Conservation (phyloP, 1,140 invertebrate species). For the Reticulitermes speratus region DNA sequence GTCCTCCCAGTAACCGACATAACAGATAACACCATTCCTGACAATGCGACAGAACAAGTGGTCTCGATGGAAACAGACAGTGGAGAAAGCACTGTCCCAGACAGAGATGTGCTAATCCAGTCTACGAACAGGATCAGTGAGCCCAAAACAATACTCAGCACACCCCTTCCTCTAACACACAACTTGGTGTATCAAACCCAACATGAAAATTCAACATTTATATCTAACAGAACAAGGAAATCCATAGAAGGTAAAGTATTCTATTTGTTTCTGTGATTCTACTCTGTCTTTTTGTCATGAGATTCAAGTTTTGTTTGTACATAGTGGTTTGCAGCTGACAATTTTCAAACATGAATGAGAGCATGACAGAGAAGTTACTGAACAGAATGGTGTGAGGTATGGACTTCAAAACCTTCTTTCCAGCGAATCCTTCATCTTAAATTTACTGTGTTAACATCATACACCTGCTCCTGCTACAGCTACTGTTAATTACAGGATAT, state of each 20-base stretch:
- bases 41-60: background rate
- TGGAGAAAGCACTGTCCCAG: background rate
- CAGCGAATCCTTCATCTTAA: too few relatives aligned
- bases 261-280: too few relatives aligned
- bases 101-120: background rate
- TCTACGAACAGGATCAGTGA: background rate
- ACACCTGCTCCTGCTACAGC: too few relatives aligned
- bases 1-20: background rate
- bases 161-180: background rate
- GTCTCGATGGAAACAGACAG: background rate
- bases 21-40: background rate
- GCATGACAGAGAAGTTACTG: too few relatives aligned
- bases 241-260: background rate
- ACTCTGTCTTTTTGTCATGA: too few relatives aligned
- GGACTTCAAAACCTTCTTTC: too few relatives aligned
- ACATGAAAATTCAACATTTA: background rate
- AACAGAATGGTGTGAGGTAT: too few relatives aligned
- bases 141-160: background rate
- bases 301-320: too few relatives aligned
- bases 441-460: too few relatives aligned
- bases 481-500: too few relatives aligned
- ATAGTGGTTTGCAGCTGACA: too few relatives aligned
- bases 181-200: background rate
- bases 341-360: too few relatives aligned
- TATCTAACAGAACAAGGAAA: background rate